Base-by-base conservation (phyloP, 1,140 invertebrate genomes). In the Heliothis virescens region DNA sequence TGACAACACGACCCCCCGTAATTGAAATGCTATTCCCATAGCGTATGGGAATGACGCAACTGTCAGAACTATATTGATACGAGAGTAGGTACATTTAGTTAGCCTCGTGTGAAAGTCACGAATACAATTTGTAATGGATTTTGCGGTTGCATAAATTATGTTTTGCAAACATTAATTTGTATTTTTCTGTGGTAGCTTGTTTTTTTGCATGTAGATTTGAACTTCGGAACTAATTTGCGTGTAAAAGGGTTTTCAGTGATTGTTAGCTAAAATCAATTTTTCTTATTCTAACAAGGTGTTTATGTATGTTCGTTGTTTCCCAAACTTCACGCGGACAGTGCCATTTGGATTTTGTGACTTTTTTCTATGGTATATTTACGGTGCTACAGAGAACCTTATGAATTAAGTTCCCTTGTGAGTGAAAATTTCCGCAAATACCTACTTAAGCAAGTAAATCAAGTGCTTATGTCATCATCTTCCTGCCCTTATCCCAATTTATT, bases 21-120 rank as follows among this genome's bases (percentile, higher is more conserved):
- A 71, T 71, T 71, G 67, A 71, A 71, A 53, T n/a, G 67, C 67
- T 71, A 5, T 71, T 71, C 67, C 52, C 67, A 26, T 26, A n/a
- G 67, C 67, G 48, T 53, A 71, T 53, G 67, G 67, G 67, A 71
- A 52, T 29, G 21, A 15, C 21, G 3, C 12, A 29, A 71, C 53
- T 71, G 67, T 71, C 48, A 29, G 67, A 21, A 18, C 18, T 26
- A 18, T 71, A 48, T 4, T 52, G 48, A 53, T 71, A 71, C 48
- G 18, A 53, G 13, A 71, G 48, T n/a, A n/a, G n/a, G n/a, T 41
- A 71, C 21, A 71, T 53, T 71, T 16, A 53, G 67, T 71, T 71
- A 53, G 18, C 29, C 48, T 11, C 63, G 63, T 71, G 67, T 71
- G 67, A 71, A 52, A 53, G 48, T 18, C 67, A 71, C 21, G 3